These are phyloP conservation scores for Anticlea derivata DNA, from an alignment of 2,888 invertebrate species.

Conservation along the genomic window DNA sequence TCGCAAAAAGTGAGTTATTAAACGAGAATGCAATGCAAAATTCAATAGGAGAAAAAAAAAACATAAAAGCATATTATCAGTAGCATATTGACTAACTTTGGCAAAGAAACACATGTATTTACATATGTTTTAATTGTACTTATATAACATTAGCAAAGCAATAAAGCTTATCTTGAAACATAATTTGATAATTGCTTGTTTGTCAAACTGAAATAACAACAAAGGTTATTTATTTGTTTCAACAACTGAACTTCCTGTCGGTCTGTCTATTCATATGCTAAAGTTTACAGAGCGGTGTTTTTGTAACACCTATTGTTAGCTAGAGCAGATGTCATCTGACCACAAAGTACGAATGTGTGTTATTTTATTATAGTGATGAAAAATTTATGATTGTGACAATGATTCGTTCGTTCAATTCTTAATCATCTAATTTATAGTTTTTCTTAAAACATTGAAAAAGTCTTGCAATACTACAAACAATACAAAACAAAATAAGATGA, in stretches of 20 bases:
- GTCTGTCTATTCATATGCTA: slow-evolving; percentile 52
- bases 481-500: neutral
- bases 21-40: neutral
- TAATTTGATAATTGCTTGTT: slow-evolving; percentile 8
- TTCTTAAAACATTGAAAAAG: too few species aligned
- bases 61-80: neutral
- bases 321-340: slow-evolving; percentile 13
- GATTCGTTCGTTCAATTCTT: too few species aligned
- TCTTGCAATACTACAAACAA: too few species aligned
- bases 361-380: too few species aligned
- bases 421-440: too few species aligned
- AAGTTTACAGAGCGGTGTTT: slow-evolving; percentile 50
- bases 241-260: slow-evolving; percentile 54
- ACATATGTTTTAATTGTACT: too few species aligned
- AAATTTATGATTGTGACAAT: too few species aligned
- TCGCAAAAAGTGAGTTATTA: too few species aligned
- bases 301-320: slow-evolving; percentile 26
- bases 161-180: slow-evolving; percentile 11
- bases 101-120: neutral
- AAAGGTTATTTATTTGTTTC: slow-evolving; percentile 39
- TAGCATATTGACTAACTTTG: too few species aligned
- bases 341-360: slow-evolving; percentile 1
- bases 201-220: slow-evolving; percentile 22
- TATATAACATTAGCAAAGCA: slow-evolving; percentile 5
- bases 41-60: neutral